Evolutionary conservation across 2,888 invertebrate species (phyloP).

Genomic region (Apantesis nais): DNA sequence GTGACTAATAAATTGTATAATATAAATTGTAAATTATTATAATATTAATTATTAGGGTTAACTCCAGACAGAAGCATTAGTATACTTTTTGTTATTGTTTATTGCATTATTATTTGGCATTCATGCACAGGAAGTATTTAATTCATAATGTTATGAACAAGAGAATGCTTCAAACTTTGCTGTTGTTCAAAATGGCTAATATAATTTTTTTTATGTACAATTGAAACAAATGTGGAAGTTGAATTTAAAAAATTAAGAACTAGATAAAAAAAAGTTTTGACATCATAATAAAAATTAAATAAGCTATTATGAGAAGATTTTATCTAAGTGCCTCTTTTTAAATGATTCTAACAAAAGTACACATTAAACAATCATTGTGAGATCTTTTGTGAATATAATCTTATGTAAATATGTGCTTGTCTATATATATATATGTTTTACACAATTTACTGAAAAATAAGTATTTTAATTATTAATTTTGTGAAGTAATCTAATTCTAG

Average conservation of each 20-base stretch:
- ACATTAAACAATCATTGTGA: background rate
- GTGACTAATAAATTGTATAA: too few species aligned
- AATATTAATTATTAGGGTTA: background rate
- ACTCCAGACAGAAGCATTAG: background rate
- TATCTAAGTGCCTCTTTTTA: background rate
- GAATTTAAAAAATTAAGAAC: too few species aligned
- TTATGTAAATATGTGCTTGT: background rate
- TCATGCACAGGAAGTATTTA: background rate
- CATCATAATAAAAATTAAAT: background rate
- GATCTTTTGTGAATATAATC: background rate
- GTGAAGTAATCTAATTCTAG: slow-evolving; percentile 12
- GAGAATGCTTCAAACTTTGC: background rate
- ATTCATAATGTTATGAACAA: background rate
- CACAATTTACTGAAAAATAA: background rate
- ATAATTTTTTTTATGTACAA: too few species aligned
- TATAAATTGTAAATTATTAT: too few species aligned
- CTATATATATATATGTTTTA: too few species aligned
- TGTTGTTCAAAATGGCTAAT: too few species aligned
- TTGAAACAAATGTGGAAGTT: too few species aligned
- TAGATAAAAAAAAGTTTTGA: too few species aligned
- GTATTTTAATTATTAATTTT: background rate
- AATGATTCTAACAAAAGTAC: background rate
- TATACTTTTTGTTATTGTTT: background rate
- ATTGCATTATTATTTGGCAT: background rate
- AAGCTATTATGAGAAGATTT: background rate